phyloP scores from a whole-genome alignment of 2,888 invertebrate genomes.

The Bedellia somnulentella region DNA sequence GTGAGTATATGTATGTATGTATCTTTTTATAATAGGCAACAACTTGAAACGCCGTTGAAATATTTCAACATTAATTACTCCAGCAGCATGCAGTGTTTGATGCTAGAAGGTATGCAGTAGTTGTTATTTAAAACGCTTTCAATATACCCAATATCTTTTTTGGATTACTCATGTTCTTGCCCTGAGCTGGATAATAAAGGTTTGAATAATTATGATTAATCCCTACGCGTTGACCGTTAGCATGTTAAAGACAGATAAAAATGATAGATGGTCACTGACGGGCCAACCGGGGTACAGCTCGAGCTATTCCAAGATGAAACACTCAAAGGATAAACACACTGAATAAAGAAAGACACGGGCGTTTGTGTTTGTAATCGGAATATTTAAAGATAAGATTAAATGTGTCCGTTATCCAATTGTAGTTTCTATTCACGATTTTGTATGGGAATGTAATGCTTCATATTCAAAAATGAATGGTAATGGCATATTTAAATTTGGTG shows the following conservation, averaged over 20 bases:
- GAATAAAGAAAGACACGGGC: conserved; percentile 1
- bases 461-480: background rate
- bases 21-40: too few species aligned
- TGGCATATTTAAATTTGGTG: background rate
- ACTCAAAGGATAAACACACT: too few species aligned
- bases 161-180: conserved; percentile 8
- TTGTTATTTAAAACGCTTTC: conserved; percentile 5
- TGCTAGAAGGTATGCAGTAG: conserved; percentile 5
- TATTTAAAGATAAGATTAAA: conserved; percentile 1
- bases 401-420: background rate
- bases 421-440: background rate
- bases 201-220: conserved; percentile 17
- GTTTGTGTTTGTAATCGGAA: conserved; percentile 3
- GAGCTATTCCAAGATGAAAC: too few species aligned
- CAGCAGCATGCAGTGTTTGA: background rate
- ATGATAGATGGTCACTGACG: conserved; percentile 21
- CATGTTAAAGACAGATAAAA: conserved; percentile 12
- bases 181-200: conserved; percentile 13
- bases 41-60: too few species aligned
- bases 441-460: background rate
- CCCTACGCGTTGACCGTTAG: conserved; percentile 9
- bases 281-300: too few species aligned
- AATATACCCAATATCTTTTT: conserved; percentile 2
- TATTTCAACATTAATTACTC: background rate
- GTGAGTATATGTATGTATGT: too few species aligned